These are phyloP conservation scores for Neogobius melanostomus DNA, from an alignment of 2,113 vertebrate species.

Conservation along the genomic window DNA sequence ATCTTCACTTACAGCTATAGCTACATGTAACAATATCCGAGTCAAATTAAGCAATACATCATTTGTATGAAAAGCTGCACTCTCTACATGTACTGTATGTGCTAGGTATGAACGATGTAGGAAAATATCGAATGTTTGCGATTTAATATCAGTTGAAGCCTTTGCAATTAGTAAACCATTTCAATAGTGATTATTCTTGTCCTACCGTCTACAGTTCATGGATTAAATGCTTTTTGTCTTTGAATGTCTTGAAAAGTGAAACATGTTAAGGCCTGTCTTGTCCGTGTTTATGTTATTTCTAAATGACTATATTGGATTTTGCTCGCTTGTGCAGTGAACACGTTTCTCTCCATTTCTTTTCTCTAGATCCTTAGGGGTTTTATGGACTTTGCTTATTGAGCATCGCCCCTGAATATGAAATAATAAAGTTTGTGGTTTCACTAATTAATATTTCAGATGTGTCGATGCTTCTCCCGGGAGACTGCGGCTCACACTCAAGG, in stretches of 20 bases:
- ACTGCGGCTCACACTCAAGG: slow-evolving; percentile 22
- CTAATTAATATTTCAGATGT: slow-evolving; percentile 13
- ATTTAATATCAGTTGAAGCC: too few species aligned
- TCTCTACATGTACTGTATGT: too few species aligned
- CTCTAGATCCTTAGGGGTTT: neutral
- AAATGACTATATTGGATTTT: neutral
- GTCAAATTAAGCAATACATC: too few species aligned
- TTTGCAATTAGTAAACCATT: too few species aligned
- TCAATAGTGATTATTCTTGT: too few species aligned
- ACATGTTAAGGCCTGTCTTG: too few species aligned
- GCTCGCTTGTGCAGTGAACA: neutral
- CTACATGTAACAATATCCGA: too few species aligned
- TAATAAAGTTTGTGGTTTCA: neutral
- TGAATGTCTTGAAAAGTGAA: too few species aligned
- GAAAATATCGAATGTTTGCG: too few species aligned
- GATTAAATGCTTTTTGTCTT: neutral
- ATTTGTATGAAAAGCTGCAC: too few species aligned
- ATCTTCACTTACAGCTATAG: too few species aligned
- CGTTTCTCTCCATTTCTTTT: neutral
- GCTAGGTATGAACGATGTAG: too few species aligned
- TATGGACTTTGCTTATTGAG: neutral
- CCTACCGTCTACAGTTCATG: neutral
- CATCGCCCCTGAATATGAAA: slow-evolving; percentile 3
- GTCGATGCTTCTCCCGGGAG: slow-evolving; percentile 6
- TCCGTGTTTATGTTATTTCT: neutral